Percentiles rank a stretch among this genome's conserved stretches.
Evolutionary conservation across 1,140 invertebrate genomes (phyloP).

Genomic region (Ooceraea biroi): DNA sequence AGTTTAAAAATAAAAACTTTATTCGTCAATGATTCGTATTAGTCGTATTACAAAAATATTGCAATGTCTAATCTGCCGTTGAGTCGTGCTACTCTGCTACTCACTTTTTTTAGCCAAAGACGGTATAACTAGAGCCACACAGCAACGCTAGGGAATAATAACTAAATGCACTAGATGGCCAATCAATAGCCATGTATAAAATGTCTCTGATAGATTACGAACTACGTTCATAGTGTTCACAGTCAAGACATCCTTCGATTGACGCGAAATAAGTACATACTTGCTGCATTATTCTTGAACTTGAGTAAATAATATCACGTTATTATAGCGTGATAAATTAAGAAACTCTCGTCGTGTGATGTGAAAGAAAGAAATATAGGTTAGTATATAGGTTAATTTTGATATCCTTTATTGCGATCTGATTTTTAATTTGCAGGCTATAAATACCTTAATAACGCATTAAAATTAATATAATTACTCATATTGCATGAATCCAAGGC

Average conservation of each 20-base stretch:
- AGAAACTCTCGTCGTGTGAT: not conserved
- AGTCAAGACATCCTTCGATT: not conserved
- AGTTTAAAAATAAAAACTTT: too few species aligned
- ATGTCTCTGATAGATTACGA: too few species aligned
- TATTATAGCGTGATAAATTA: not conserved
- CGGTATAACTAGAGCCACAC: too few species aligned
- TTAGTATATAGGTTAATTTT: conserved; percentile 1
- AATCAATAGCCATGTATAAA: too few species aligned
- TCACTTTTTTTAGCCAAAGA: too few species aligned
- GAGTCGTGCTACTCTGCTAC: too few species aligned
- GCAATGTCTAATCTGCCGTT: too few species aligned
- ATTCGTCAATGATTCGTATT: too few species aligned
- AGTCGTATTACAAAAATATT: too few species aligned
- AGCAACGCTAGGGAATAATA: too few species aligned
- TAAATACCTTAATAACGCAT: not conserved
- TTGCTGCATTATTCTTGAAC: not conserved
- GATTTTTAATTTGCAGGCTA: not conserved
- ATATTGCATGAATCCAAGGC: not conserved
- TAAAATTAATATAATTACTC: not conserved
- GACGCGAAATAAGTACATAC: not conserved
- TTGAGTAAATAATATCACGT: not conserved
- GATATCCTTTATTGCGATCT: not conserved
- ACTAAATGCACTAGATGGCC: too few species aligned
- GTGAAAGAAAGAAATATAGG: not conserved
- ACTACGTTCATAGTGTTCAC: too few species aligned